These are phyloP conservation scores for Calvadosia cruxmelitensis DNA, from an alignment of 30 jellyfish, hydroid and myxozoan species.

Conservation along the genomic window DNA sequence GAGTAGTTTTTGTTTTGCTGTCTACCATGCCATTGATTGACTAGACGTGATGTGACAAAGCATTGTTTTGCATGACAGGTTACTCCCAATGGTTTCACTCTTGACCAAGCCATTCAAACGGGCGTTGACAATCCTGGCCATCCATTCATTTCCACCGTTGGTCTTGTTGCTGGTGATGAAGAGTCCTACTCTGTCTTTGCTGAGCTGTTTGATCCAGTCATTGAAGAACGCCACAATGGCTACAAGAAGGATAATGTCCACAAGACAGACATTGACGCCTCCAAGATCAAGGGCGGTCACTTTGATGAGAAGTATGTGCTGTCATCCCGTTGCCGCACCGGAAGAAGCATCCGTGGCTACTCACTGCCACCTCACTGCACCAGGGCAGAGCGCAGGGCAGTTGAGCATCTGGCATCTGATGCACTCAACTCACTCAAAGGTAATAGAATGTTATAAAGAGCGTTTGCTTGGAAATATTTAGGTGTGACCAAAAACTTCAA, in stretches of 20 bases:
- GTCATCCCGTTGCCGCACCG: constrained; percentile 62
- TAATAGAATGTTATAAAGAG: background rate
- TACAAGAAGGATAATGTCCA: constrained; percentile 38
- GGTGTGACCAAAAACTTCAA: too few relatives aligned
- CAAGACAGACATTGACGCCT: constrained; percentile 52
- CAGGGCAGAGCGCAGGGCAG: constrained; percentile 58
- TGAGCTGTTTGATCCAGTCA: constrained; percentile 58
- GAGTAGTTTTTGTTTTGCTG: too few relatives aligned
- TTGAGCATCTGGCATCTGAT: constrained; percentile 27
- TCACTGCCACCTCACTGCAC: constrained; percentile 82
- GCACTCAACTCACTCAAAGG: constrained; percentile 39
- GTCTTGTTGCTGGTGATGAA: constrained; percentile 95
- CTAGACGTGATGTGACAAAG: too few relatives aligned
- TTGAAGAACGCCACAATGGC: constrained; percentile 64
- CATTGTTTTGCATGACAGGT: constrained; percentile 4
- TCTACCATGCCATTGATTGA: too few relatives aligned
- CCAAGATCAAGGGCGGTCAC: constrained; percentile 57
- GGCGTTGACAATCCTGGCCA: constrained; percentile 98
- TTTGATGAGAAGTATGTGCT: constrained; percentile 64
- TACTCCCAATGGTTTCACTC: constrained; percentile 69
- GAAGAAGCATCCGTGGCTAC: constrained; percentile 52
- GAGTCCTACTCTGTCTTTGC: constrained; percentile 47
- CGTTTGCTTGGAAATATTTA: too few relatives aligned
- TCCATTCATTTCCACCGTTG: constrained; percentile 63
- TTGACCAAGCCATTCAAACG: constrained; percentile 72